Evolutionary conservation across 2,797 vertebrate genomes (phyloP).

Genomic region (Remorina albescens): DNA sequence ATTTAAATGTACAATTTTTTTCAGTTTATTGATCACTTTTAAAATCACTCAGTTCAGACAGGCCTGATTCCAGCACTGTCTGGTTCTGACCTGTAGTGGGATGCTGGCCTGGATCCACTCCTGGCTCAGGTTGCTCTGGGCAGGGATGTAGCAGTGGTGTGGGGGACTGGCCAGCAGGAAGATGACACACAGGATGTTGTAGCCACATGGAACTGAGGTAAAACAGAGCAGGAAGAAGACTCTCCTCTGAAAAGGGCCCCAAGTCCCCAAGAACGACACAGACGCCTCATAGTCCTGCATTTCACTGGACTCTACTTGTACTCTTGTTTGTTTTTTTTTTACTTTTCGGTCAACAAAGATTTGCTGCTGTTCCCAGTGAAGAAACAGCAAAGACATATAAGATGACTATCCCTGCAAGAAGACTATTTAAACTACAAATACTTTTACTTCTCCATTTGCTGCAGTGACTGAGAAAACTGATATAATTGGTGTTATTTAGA

Average conservation of each 20-base stretch:
- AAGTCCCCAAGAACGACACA: conserved; percentile 62
- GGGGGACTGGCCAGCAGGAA: conserved; percentile 65
- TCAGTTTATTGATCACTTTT: neutral
- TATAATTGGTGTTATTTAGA: too few relatives aligned
- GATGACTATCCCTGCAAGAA: neutral
- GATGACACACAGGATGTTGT: conserved; percentile 56
- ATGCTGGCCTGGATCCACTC: conserved; percentile 69
- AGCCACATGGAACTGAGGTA: conserved; percentile 49
- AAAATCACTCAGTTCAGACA: neutral
- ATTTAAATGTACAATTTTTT: neutral
- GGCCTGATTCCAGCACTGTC: neutral
- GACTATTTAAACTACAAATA: neutral
- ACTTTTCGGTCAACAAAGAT: too few relatives aligned
- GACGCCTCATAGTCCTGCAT: conserved; percentile 70
- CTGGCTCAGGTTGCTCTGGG: conserved; percentile 65
- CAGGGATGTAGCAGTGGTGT: conserved; percentile 64
- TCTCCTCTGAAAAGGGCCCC: conserved; percentile 68
- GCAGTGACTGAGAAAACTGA: too few relatives aligned
- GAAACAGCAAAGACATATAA: neutral
- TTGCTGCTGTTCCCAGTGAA: neutral
- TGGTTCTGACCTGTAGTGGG: conserved; percentile 64
- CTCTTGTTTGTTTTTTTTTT: neutral
- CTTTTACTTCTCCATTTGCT: neutral
- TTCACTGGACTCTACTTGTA: neutral
- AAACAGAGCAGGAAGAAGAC: conserved; percentile 57